Evolutionary conservation across 2,888 invertebrate genomes (phyloP), one percentile per base, ranked within the genome.

Genomic region (Ligdia adustata): DNA sequence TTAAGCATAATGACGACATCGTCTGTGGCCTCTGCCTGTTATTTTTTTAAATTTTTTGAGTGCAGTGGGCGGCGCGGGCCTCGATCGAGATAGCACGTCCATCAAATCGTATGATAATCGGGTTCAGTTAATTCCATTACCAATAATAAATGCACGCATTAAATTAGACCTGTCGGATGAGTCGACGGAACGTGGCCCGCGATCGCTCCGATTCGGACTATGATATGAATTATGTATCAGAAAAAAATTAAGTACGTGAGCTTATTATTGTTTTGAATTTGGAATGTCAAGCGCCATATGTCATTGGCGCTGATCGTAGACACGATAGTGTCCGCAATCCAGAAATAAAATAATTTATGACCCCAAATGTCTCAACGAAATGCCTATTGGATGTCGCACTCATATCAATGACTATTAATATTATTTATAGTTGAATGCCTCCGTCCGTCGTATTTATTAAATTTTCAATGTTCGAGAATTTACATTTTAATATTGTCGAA

Each of bases 71-170:
- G 84, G 86, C 75, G 70, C 75, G 69, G 65, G 66, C 68, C 57
- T 60, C 64, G 88, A 89, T 89, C 75, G 61, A 81, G 89, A 89
- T 89, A 89, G 87, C 76, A 79, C 82, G 85, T 87, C 88, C 88
- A 89, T 90, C 90, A 90, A 86, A 87, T 85, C 84, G 79, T 86
- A 90, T 87, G 90, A 89, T 89, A 90, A 90, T 89, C 89, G 87
- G 86, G 67, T 79, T 73, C 82, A 70, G 89, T 89, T 90, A 89
- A 89, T 90, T 89, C 90, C 87, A 88, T 88, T 88, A 85, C 82
- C 83, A 87, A 87, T 90, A 87, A 88, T 89, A 90, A 90, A 90
- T 88, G 89, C 88, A 82, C 80, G 89, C 82, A 90, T 90, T 90
- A 89, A 87, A 84, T 88, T 86, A 85, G 82, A 83, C 80, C 85